Evolutionary conservation across 2,888 invertebrate species (phyloP), one percentile per base, ranked within the genome.

Genomic region (Diadegma fenestrale): DNA sequence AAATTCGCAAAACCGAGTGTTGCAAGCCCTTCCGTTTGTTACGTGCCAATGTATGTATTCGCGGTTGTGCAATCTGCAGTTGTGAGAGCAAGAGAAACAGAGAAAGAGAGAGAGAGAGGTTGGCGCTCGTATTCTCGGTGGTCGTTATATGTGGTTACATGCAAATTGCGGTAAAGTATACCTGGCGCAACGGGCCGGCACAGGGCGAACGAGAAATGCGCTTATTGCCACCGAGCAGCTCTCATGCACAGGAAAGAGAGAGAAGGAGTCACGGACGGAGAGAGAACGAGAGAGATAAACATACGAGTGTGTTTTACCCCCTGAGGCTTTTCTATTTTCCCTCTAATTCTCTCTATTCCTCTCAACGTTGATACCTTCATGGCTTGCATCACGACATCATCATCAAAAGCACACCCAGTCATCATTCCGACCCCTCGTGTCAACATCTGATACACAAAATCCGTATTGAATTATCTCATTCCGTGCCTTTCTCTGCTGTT

Each of bases 111-210:
- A 78, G 78, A 84, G 73, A 51, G 51, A 77, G 75, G 41, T 58
- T 43, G 82, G 71, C 82, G 78, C 80, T 80, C 75, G 68, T 66
- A 48, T 77, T 80, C 85, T 80, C 80, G 77, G 80, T 68, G 82
- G 80, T 86, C 80, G 84, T 85, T 86, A 85, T 82, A 76, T 81
- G 88, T 87, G 84, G 85, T 89, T 90, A 87, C 89, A 89, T 90
- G 89, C 87, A 90, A 89, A 90, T 89, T 85, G 86, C 87, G 86
- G 86, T 87, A 89, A 89, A 90, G 89, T 88, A 89, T 88, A 88
- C 88, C 85, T 51, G 82, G 75, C 73, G 82, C 79, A 80, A 82
- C 85, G 82, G 48, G 51, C 79, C 73, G 43, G 45, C 66, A 80
- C 72, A 80, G 80, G 66, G 66, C 26, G 58, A 73, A 73, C 80